These are phyloP conservation scores for Microctonus aethiopoides DNA, from an alignment of 2,888 invertebrate genomes.

Conservation along the genomic window DNA sequence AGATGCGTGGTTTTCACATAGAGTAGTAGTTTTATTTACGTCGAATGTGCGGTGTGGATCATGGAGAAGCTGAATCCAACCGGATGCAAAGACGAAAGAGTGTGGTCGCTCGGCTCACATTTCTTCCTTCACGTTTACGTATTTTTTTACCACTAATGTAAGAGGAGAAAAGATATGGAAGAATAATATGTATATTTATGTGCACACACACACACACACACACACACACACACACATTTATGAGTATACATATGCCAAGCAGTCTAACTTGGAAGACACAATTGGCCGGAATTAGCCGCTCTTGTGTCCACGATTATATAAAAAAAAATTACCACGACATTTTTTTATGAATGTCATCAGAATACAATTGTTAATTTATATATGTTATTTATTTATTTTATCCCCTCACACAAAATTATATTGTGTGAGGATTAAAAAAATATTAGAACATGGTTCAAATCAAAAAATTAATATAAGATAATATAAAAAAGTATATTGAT, in stretches of 20 bases:
- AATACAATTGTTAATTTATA: no score
- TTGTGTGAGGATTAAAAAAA: no score
- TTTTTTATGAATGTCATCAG: no score
- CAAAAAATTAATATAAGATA: no score
- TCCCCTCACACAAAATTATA: no score
- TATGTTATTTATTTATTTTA: no score
- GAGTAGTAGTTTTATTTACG: neutral
- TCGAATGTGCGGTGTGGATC: neutral
- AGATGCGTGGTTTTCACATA: neutral
- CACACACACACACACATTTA: no score
- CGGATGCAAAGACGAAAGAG: conserved; percentile 25
- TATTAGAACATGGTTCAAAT: no score
- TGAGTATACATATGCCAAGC: neutral
- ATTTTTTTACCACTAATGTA: conserved; percentile 20
- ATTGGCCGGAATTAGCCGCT: conserved; percentile 55
- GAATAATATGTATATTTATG: neutral
- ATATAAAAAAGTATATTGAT: no score
- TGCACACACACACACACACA: neutral
- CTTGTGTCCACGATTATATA: conserved; percentile 22
- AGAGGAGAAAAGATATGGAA: neutral
- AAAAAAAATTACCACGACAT: neutral
- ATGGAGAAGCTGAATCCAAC: conserved; percentile 7
- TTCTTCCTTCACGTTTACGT: conserved; percentile 25
- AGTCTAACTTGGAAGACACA: conserved; percentile 47
- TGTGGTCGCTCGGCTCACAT: conserved; percentile 24